Percentiles rank a stretch among this genome's conserved stretches.
Conservation (phyloP, 2,113 vertebrate species). For the Capreolus pygargus region DNA sequence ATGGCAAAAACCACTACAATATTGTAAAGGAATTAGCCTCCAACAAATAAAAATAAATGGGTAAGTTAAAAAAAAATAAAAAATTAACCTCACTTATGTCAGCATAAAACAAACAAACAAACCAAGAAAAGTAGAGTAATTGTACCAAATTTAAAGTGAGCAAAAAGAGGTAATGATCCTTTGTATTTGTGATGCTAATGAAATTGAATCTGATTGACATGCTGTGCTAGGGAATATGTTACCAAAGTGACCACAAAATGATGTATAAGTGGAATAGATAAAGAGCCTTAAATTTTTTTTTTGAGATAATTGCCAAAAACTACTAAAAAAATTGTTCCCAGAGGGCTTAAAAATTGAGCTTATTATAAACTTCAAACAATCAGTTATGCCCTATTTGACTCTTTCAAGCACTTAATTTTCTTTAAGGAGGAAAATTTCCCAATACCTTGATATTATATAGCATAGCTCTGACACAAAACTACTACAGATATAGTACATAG, state of each 20-base stretch:
- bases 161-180: neutral
- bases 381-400: neutral
- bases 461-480: neutral
- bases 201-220: neutral
- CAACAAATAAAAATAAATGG: too few relatives aligned
- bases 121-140: neutral
- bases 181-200: neutral
- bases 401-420: neutral
- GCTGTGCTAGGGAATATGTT: neutral
- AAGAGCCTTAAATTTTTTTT: neutral
- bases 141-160: neutral
- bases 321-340: neutral
- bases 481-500: neutral
- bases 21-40: too few relatives aligned
- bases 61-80: too few relatives aligned
- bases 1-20: too few relatives aligned
- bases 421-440: neutral
- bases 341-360: neutral
- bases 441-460: neutral
- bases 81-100: too few relatives aligned
- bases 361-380: neutral
- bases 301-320: neutral
- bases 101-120: too few relatives aligned
- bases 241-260: neutral
- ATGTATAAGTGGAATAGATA: neutral